Evolutionary conservation across 2,888 invertebrate genomes (phyloP).

Genomic region (Phengaris arion): DNA sequence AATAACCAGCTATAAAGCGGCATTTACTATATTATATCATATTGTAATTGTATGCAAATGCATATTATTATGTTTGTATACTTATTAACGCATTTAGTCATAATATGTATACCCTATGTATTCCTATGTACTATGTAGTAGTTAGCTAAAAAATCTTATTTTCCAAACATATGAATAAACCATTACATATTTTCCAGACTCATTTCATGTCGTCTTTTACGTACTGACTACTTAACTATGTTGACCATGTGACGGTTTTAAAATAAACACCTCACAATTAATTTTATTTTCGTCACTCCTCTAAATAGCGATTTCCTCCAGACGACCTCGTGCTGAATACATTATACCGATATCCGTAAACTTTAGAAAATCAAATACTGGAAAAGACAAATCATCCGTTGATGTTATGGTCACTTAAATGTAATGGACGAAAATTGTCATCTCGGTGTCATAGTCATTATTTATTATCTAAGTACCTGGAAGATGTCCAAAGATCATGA

Average conservation of each 20-base stretch:
- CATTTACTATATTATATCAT: background rate
- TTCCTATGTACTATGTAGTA: too few relatives aligned
- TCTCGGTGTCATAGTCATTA: constrained; percentile 8
- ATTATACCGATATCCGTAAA: constrained; percentile 2
- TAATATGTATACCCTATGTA: too few relatives aligned
- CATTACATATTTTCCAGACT: background rate
- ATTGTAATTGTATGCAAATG: background rate
- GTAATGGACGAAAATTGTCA: background rate
- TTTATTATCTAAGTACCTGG: constrained; percentile 53
- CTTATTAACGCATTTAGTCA: too few relatives aligned
- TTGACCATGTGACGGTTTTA: background rate
- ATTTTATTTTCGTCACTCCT: background rate
- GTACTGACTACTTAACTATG: background rate
- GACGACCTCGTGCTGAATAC: constrained; percentile 6
- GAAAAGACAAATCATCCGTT: constrained; percentile 6
- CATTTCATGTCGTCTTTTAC: background rate
- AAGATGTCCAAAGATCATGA: constrained; percentile 55
- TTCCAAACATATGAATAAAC: background rate
- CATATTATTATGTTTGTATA: too few relatives aligned
- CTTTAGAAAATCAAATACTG: background rate
- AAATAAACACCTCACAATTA: constrained; percentile 5
- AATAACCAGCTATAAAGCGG: background rate
- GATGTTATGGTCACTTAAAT: constrained; percentile 9
- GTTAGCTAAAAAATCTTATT: too few relatives aligned
- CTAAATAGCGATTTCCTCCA: constrained; percentile 12